phyloP scores from a whole-genome alignment of 2,797 vertebrate species.

The Oryzias dopingdopingensis region DNA sequence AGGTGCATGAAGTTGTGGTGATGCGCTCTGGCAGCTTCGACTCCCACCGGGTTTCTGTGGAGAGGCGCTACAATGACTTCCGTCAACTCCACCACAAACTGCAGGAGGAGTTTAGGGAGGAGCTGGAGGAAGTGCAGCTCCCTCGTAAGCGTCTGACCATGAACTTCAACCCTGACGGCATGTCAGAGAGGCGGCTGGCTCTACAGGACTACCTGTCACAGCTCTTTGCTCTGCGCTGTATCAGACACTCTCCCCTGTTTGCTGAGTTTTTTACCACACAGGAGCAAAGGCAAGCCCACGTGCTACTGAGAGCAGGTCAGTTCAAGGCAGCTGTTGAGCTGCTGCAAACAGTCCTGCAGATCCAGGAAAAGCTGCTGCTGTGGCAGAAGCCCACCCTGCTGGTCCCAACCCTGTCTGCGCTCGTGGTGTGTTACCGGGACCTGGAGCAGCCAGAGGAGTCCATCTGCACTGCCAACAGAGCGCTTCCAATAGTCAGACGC shows the following conservation, averaged over 20 bases:
- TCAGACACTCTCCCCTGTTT: conserved; percentile 79
- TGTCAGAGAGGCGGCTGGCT: conserved; percentile 81
- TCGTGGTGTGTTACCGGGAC: conserved; percentile 86
- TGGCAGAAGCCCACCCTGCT: conserved; percentile 69
- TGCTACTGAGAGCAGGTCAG: conserved; percentile 84
- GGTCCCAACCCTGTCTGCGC: conserved; percentile 83
- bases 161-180: conserved; percentile 82
- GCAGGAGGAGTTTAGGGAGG: conserved; percentile 80
- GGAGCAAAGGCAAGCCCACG: conserved; percentile 80
- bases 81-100: conserved; percentile 81
- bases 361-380: conserved; percentile 83
- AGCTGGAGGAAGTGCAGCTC: conserved; percentile 86
- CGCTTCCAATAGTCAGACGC: conserved; percentile 71
- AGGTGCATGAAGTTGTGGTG: conserved; percentile 88
- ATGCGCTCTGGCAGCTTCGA: conserved; percentile 92
- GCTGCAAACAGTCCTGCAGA: conserved; percentile 72
- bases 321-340: conserved; percentile 77
- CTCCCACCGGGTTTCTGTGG: conserved; percentile 77
- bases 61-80: conserved; percentile 91
- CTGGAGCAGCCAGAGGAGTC: conserved; percentile 77
- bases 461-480: conserved; percentile 78
- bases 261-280: conserved; percentile 81
- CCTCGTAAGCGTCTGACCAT: conserved; percentile 84
- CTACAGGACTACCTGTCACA: conserved; percentile 85
- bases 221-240: conserved; percentile 75